Evolutionary conservation across 2,888 invertebrate genomes (phyloP).

Genomic region (Smittia sp.): DNA sequence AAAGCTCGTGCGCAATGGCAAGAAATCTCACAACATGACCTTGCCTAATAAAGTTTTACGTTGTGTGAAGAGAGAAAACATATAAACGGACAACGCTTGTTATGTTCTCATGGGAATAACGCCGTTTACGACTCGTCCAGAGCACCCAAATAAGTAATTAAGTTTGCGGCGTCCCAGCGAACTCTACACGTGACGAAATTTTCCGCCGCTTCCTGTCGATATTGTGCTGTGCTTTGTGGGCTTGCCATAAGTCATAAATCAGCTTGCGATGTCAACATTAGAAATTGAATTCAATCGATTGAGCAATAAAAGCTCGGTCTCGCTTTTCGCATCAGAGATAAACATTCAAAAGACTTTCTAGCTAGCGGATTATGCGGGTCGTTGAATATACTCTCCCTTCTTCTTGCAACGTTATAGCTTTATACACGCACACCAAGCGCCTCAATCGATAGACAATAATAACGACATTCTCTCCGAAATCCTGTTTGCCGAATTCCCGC

Average conservation of each 20-base stretch:
- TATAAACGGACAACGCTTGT: neutral
- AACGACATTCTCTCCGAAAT: neutral
- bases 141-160: neutral
- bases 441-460: neutral
- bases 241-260: too few relatives aligned
- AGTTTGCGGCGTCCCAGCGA: neutral
- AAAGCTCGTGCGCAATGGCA: neutral
- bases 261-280: too few relatives aligned
- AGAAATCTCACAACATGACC: slow-evolving; percentile 18
- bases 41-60: slow-evolving; percentile 24
- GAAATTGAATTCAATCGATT: too few relatives aligned
- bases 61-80: neutral
- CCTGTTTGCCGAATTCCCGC: neutral
- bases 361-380: neutral
- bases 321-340: too few relatives aligned
- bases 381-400: neutral
- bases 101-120: neutral
- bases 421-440: neutral
- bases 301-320: too few relatives aligned
- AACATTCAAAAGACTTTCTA: too few relatives aligned
- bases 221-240: too few relatives aligned
- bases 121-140: neutral
- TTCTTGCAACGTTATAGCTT: neutral
- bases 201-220: too few relatives aligned
- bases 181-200: too few relatives aligned